Base-by-base conservation (phyloP, 92 coral and sea anemone species). In the Meandrina meandrites region DNA sequence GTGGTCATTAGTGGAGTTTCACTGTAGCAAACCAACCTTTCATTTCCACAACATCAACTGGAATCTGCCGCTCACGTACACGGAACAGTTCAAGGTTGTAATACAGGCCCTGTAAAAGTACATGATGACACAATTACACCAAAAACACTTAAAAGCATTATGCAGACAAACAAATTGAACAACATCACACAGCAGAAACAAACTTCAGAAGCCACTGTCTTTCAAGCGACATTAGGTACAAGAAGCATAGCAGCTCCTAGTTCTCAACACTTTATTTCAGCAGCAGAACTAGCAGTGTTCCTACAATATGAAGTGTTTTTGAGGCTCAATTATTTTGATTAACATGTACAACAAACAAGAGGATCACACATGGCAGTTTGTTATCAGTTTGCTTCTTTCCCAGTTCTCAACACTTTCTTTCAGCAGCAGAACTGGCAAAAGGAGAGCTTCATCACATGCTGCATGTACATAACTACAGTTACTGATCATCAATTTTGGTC, bases 41-140 rank as follows among this genome's bases (percentile, higher is more conserved):
- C 92, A 97, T 94, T 89, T 97, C 99, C 35, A 97, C 84, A 76
- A 93, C 96, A 84, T 97, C 99, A 18, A 97, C 99, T 67, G 99
- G 99, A 58, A 95, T 95, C 85, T 97, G 98, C 89, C 94, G 87
- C 82, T 97, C 99, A 50, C 99, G 84, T 22, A 95, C 82, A 74
- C 98, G 94, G 91, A 97, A 97, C 83, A 97, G 90, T 82, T 97
- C 99, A 93, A 97, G 93, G 92, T 97, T 97, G 90, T 92, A 97
- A 70, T 97, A 96, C 78, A 97, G 87, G 28, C 94, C 99, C 99
- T 97, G 78, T 5, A 74, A 78, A 32, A 36, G 64, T 45, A 90
- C 9, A 58, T 54, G 0, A 12, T 24, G 8, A 45, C 16, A 37
- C 16, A 19, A 32, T 36, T 24, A 14, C 47, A 36, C 14, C 12